Percentiles rank a stretch among this genome's conserved stretches.
phyloP scores from a whole-genome alignment of 2,113 vertebrate genomes.

The Circaetus cinerascens region DNA sequence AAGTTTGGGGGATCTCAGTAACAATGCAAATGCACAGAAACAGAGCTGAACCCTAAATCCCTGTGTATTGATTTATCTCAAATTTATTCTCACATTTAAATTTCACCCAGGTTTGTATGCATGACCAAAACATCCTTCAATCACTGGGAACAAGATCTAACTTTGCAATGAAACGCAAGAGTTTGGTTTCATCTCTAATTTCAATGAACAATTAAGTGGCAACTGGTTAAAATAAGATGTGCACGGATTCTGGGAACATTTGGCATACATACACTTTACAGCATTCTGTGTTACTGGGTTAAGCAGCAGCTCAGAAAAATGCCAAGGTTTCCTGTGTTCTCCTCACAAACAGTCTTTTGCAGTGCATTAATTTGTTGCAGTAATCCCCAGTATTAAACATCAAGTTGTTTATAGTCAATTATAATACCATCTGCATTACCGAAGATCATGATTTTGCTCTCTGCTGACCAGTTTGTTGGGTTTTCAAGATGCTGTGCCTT shows the following conservation, averaged over 20 bases:
- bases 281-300: not conserved
- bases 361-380: not conserved
- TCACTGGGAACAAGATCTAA: not conserved
- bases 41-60: not conserved
- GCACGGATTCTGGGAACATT: not conserved
- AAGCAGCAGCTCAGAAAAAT: slow-evolving; percentile 6
- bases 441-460: not conserved
- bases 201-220: not conserved
- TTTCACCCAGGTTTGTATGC: not conserved
- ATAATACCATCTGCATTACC: not conserved
- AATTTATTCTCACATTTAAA: not conserved
- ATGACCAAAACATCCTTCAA: not conserved
- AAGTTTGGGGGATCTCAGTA: not conserved
- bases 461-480: slow-evolving; percentile 6
- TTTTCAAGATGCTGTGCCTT: slow-evolving; percentile 37
- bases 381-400: not conserved
- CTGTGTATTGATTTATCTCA: not conserved
- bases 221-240: not conserved
- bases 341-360: not conserved
- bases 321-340: not conserved
- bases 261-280: not conserved
- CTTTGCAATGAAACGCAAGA: not conserved
- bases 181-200: not conserved
- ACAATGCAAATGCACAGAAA: not conserved
- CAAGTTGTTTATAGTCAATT: not conserved